Evolutionary conservation across 2,797 vertebrate genomes (phyloP), one percentile per base, ranked within the genome.

Genomic region (Karalla daura): DNA sequence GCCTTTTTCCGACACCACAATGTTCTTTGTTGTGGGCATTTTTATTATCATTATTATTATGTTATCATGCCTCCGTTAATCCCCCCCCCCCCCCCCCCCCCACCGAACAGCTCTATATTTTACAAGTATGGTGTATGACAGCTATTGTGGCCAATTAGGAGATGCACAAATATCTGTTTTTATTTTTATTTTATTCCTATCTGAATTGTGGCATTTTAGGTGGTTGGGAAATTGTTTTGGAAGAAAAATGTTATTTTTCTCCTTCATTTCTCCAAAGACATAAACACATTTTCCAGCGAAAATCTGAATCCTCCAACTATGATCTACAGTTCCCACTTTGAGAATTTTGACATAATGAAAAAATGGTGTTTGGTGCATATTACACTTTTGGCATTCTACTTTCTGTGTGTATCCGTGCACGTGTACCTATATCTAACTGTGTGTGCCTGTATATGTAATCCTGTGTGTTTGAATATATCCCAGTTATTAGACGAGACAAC

Each of bases 281-380:
- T 37, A 67, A 76, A 66, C 40, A 51, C 28, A 46, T 62, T 78
- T 60, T 4, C 27, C 28, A 33, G 46, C n/a, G 51, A 74, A 76
- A 62, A 53, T 55, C 63, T 50, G 44, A 70, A 64, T 73, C 18
- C 1, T 56, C 28, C 23, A 18, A 74, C 76, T 85, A 66, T 83
- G 62, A 83, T 74, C 71, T 59, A n/a, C 27, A 44, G 14, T 56
- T 72, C 30, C 44, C 46, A 46, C 59, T 71, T 63, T 74, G 46
- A 63, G 13, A 62, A 56, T 55, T 69, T 52, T 73, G 65, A 76
- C 72, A 66, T 63, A 72, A 75, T 82, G 60, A 81, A 70, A 79
- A 55, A 63, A 60, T 51, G 45, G 14, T 46, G 56, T 74, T 54
- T 60, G 32, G 40, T 66, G 55, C 55, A 74, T 36, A 50, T 76